Percentiles rank a stretch among this genome's conserved stretches.
These are phyloP conservation scores for Proisotoma minuta DNA, from an alignment of 2,888 invertebrate genomes.

Conservation along the genomic window DNA sequence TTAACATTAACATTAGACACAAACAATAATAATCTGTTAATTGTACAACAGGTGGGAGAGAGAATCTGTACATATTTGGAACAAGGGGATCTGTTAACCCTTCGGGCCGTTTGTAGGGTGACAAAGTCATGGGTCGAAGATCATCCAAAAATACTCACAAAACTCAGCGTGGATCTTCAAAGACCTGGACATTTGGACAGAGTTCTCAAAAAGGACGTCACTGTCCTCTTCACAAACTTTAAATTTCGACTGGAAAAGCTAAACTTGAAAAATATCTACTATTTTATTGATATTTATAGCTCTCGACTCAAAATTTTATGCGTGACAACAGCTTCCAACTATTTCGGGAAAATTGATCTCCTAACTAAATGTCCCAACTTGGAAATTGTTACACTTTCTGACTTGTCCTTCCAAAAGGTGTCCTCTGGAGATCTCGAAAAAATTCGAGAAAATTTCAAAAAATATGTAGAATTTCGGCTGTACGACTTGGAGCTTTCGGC, in stretches of 20 bases:
- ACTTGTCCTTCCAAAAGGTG: background rate
- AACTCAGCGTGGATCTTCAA: background rate
- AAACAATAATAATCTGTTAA: too few relatives aligned
- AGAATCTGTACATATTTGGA: background rate
- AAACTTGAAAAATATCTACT: background rate
- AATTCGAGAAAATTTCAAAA: background rate
- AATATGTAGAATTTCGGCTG: background rate
- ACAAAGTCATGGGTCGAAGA: background rate
- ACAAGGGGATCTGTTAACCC: background rate
- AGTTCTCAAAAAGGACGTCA: too few relatives aligned
- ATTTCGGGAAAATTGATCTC: background rate
- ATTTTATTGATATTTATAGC: background rate
- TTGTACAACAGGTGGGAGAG: background rate
- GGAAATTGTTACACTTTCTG: background rate
- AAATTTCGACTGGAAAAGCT: background rate
- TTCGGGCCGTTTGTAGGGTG: background rate
- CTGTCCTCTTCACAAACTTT: background rate
- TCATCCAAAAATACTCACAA: background rate
- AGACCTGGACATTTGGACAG: background rate
- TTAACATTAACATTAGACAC: too few relatives aligned
- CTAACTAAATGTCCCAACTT: background rate
- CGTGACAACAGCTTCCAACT: background rate
- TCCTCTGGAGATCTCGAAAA: background rate
- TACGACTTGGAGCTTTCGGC: background rate
- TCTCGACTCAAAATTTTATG: background rate